Evolutionary conservation across 1,140 invertebrate species (phyloP).

Genomic region (Octopus sinensis): DNA sequence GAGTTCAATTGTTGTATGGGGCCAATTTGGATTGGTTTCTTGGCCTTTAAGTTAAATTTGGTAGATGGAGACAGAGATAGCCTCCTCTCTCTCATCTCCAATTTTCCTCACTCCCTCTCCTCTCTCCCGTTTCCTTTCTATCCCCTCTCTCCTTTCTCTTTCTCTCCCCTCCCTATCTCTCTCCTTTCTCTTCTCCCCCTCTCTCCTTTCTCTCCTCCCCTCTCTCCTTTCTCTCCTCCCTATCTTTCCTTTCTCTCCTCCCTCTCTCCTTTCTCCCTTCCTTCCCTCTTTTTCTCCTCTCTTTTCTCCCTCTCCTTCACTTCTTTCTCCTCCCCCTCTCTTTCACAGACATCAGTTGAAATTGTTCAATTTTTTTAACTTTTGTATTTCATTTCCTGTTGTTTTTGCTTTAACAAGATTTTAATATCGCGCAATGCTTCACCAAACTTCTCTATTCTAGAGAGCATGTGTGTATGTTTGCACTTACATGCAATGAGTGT

Average conservation of each 20-base stretch:
- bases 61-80: background rate
- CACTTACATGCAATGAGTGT: too few species aligned
- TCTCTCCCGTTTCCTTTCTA: too few species aligned
- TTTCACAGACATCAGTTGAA: background rate
- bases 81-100: background rate
- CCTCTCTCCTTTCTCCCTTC: background rate
- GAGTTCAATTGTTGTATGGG: background rate
- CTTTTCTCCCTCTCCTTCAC: background rate
- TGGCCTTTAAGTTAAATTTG: background rate
- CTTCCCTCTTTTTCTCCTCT: background rate
- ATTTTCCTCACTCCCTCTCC: background rate
- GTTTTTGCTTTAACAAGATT: too few species aligned
- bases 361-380: too few species aligned
- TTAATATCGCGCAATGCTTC: too few species aligned
- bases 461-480: too few species aligned
- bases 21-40: background rate
- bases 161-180: background rate
- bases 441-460: too few species aligned
- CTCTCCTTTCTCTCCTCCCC: background rate
- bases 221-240: background rate
- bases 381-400: too few species aligned
- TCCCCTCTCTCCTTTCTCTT: too few species aligned
- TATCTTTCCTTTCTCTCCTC: background rate
- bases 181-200: slow-evolving; percentile 1
- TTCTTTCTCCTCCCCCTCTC: background rate